A percentile compares a stretch with the other conserved stretches of the same genome.
phyloP scores from a whole-genome alignment of 2,797 vertebrate species.

The Falco columbarius region DNA sequence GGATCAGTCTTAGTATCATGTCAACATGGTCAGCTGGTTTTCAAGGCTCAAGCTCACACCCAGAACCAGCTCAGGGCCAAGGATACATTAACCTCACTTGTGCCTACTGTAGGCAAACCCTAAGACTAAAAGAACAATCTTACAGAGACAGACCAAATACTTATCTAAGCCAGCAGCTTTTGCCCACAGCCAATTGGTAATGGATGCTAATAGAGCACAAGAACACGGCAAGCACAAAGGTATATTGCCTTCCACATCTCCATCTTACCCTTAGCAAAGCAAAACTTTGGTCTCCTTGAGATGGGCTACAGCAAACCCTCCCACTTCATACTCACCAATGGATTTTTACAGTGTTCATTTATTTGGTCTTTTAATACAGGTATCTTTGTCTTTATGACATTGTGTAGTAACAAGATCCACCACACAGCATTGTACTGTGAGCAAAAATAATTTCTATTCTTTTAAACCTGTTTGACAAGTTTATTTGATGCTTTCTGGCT shows the following conservation, averaged over 20 bases:
- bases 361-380: background rate
- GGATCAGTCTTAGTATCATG: background rate
- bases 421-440: background rate
- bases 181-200: background rate
- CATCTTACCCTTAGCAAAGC: background rate
- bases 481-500: background rate
- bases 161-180: background rate
- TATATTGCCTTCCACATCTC: background rate
- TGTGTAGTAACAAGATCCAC: background rate
- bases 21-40: background rate
- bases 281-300: background rate
- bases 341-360: background rate
- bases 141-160: background rate
- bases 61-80: background rate
- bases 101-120: background rate
- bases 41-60: background rate
- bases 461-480: background rate
- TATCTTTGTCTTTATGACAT: background rate
- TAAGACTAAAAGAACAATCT: background rate
- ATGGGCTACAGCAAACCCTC: background rate
- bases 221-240: background rate
- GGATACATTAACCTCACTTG: background rate
- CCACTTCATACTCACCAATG: background rate
- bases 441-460: background rate
- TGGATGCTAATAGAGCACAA: rapidly evolving